These are phyloP conservation scores for Macrobrachium nipponense DNA, from an alignment of 1,140 invertebrate species.

Conservation along the genomic window DNA sequence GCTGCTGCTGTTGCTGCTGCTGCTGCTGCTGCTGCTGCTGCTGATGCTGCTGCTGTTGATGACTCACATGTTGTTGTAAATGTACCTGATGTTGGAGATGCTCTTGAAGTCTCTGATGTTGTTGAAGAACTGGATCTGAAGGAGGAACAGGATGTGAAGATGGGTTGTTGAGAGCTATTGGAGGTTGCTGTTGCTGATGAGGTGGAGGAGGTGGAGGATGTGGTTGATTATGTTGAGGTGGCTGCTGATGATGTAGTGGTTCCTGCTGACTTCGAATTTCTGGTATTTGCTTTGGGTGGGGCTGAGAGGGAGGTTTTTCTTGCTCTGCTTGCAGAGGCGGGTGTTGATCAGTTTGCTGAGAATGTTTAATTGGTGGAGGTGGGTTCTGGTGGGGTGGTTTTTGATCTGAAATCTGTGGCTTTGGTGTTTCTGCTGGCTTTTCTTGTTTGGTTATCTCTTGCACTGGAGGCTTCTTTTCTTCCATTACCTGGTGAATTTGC, in stretches of 20 bases:
- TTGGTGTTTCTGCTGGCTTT: not conserved
- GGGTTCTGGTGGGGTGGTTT: too few relatives aligned
- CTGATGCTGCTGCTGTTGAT: not conserved
- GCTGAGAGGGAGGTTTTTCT: conserved; percentile 12
- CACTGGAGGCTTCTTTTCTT: conserved; percentile 13
- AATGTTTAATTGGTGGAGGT: too few relatives aligned
- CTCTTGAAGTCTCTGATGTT: conserved; percentile 30
- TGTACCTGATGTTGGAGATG: conserved; percentile 35
- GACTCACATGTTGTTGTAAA: conserved; percentile 13
- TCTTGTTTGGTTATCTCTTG: conserved; percentile 26
- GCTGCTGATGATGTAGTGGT: conserved; percentile 1
- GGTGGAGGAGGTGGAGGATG: not conserved
- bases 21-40: conserved; percentile 12
- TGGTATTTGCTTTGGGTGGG: conserved; percentile 10
- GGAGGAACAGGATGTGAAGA: too few relatives aligned
- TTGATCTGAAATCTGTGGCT: too few relatives aligned
- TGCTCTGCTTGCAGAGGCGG: conserved; percentile 15
- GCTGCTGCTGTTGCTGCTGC: conserved; percentile 17
- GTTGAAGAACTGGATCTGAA: not conserved
- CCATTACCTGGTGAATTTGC: conserved; percentile 17
- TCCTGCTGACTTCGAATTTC: conserved; percentile 6
- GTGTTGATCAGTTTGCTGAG: not conserved
- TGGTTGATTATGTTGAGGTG: conserved; percentile 6
- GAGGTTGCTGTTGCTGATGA: too few relatives aligned
- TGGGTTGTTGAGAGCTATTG: too few relatives aligned